Conservation (phyloP, 2,113 vertebrate genomes). For the Oncorhynchus gorbuscha region DNA sequence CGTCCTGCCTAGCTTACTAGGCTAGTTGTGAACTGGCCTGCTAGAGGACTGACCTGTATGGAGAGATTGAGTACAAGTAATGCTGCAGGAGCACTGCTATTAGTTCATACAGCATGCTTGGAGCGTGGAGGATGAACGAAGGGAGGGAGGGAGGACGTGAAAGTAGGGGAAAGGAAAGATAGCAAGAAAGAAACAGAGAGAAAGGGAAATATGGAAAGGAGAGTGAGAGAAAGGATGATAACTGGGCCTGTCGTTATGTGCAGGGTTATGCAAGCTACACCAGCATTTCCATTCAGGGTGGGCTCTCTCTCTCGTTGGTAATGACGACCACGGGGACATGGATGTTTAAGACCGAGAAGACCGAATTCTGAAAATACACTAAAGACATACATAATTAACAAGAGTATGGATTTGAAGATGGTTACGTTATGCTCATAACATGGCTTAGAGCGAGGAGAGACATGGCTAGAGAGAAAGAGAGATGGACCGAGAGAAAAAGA, state of each 20-base stretch:
- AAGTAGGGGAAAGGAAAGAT: background rate
- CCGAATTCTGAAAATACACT: too few species aligned
- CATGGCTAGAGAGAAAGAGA: too few species aligned
- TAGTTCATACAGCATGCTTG: background rate
- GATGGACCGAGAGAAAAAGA: too few species aligned
- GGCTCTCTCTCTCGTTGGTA: slow-evolving; percentile 38
- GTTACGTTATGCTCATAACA: too few species aligned
- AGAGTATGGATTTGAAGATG: too few species aligned
- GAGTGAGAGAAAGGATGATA: slow-evolving; percentile 1
- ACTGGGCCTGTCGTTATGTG: background rate
- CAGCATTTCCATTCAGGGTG: slow-evolving; percentile 42
- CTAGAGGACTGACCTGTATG: slow-evolving; percentile 18
- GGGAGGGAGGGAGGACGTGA: background rate
- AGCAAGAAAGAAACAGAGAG: too few species aligned
- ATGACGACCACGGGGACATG: slow-evolving; percentile 45
- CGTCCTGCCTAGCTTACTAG: too few species aligned
- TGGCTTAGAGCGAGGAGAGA: too few species aligned
- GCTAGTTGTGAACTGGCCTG: slow-evolving; percentile 11
- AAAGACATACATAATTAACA: too few species aligned
- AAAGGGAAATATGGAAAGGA: background rate
- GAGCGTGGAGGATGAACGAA: background rate
- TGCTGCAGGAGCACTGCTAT: too few species aligned
- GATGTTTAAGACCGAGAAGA: background rate
- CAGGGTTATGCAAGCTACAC: slow-evolving; percentile 1
- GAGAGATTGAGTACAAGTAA: background rate